Evolutionary conservation across 2,888 invertebrate genomes (phyloP), one percentile per base, ranked within the genome.

Genomic region (Pseudococcus viburni): DNA sequence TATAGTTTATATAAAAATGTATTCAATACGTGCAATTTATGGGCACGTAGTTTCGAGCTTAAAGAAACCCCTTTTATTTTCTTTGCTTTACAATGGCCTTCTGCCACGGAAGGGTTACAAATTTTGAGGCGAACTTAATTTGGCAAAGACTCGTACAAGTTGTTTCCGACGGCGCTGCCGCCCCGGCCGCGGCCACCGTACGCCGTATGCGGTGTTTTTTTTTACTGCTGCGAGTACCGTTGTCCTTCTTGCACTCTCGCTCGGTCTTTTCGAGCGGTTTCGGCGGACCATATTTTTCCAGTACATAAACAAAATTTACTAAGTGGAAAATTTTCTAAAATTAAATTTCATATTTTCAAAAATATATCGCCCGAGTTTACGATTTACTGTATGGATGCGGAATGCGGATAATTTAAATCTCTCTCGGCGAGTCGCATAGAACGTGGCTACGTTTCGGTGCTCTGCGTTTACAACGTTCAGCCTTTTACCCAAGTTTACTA

Each of bases 161-260:
- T 80, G 80, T 80, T 80, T 80, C 19, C 22, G 33, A 73, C 26
- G 26, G 11, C 4, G 19, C 59, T 19, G 19, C 7, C 5, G 19
- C 59, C 5, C 15, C 8, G 7, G 68, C 15, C 33, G 15, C 33
- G 5, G 64, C 9, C 17, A 17, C 55, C 55, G 55, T 55, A 55
- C 55, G 59, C 89, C 90, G 90, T 90, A 19, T 89, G 68, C 19
- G 59, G 59, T 73, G 89, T 90, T 17, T 86, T 87, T 51, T 33
- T 33, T 33, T 3, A 33, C 26, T 33, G 3, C 26, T 33, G 3
- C 26, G 26, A 33, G 26, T 33, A 33, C 26, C 15, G 19, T 33
- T 33, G 12, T 73, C 22, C 26, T 33, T 22, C 33, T 73, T 33
- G 33, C 26, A 7, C 19, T 22, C 15, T 19, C 15, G 12, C 22